Evolutionary conservation across 2,113 vertebrate genomes (phyloP).

Genomic region (Climacteris rufus): DNA sequence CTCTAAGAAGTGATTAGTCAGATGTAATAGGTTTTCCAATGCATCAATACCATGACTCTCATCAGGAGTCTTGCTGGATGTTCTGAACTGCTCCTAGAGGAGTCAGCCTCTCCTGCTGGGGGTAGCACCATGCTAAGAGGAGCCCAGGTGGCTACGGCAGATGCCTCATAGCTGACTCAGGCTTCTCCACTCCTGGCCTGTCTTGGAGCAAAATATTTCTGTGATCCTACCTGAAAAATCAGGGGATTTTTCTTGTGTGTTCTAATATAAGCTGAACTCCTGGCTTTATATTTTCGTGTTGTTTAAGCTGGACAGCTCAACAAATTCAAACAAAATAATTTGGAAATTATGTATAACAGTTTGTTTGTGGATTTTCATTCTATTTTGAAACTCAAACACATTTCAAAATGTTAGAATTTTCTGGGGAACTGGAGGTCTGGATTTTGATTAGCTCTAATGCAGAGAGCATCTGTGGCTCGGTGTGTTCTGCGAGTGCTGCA

Average conservation of each 20-base stretch:
- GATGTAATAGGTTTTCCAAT: not conserved
- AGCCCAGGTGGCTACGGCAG: not conserved
- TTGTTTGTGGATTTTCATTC: not conserved
- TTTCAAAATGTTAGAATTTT: not conserved
- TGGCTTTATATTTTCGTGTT: not conserved
- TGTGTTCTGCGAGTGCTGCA: not conserved
- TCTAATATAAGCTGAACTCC: not conserved
- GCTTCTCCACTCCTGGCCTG: not conserved
- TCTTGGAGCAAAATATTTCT: not conserved
- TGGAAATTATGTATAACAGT: not conserved
- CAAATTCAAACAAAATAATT: not conserved
- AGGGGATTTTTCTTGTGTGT: not conserved
- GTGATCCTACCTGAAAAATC: not conserved
- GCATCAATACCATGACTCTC: not conserved
- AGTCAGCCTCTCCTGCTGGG: not conserved
- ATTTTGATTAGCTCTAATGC: not conserved
- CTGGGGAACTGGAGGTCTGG: not conserved
- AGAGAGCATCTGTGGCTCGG: not conserved
- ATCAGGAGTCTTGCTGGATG: not conserved
- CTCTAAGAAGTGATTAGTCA: not conserved
- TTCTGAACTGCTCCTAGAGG: not conserved
- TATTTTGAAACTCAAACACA: not conserved
- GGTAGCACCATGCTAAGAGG: not conserved
- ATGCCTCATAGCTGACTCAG: not conserved
- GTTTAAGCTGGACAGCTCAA: not conserved